These are phyloP conservation scores for Holacanthella duospinosa DNA, from an alignment of 2,888 invertebrate species.

Conservation along the genomic window DNA sequence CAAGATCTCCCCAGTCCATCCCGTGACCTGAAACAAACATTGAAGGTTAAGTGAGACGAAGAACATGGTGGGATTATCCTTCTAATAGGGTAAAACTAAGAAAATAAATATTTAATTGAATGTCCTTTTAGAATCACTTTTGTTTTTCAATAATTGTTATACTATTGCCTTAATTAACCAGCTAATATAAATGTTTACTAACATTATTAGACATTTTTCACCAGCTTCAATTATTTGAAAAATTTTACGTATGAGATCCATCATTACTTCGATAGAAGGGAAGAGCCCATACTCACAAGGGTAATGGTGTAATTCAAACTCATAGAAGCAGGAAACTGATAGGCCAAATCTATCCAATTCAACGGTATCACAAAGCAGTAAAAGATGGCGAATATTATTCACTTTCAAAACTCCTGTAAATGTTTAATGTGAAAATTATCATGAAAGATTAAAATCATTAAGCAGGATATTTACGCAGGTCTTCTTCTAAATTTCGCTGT, in stretches of 20 bases:
- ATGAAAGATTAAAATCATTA: neutral
- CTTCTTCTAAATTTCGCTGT: slow-evolving; percentile 9
- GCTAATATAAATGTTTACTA: neutral
- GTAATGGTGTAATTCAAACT: slow-evolving; percentile 5
- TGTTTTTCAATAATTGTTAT: neutral
- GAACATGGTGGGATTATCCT: neutral
- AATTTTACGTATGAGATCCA: slow-evolving; percentile 15
- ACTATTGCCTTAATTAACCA: neutral
- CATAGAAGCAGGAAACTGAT: neutral
- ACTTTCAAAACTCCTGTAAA: slow-evolving; percentile 10
- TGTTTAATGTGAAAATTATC: neutral
- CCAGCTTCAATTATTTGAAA: slow-evolving; percentile 8
- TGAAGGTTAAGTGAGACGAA: neutral
- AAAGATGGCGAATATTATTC: slow-evolving; percentile 4
- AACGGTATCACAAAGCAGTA: slow-evolving; percentile 11
- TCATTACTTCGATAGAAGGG: slow-evolving; percentile 9
- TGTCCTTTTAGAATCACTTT: neutral
- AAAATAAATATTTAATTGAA: too few relatives aligned
- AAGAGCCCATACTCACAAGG: slow-evolving; percentile 16
- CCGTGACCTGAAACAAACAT: slow-evolving; percentile 9
- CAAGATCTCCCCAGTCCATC: slow-evolving; percentile 18
- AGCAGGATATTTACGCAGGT: slow-evolving; percentile 8
- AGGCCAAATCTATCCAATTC: slow-evolving; percentile 15
- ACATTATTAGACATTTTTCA: slow-evolving; percentile 17
- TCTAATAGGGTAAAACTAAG: neutral